A percentile compares a stretch with the other conserved stretches of the same genome.
These are phyloP conservation scores for Strongylocentrotus purpuratus DNA, from an alignment of 35 echinoderm and acorn worm species.

Conservation along the genomic window DNA sequence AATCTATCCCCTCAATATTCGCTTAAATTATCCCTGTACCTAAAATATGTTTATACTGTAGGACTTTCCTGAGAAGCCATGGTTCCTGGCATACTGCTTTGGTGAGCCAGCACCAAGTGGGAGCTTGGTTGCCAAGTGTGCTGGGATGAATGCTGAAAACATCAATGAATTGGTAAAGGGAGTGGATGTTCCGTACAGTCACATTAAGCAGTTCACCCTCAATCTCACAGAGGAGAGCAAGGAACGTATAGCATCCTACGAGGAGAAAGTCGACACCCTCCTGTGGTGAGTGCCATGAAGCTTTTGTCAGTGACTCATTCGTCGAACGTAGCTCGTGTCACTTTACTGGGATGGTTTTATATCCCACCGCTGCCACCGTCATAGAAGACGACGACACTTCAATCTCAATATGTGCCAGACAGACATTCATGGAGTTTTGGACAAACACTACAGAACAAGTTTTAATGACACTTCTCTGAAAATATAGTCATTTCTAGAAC, in stretches of 20 bases:
- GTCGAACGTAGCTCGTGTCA: slow-evolving; percentile 29
- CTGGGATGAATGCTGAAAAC: slow-evolving; percentile 62
- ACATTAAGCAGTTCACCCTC: slow-evolving; percentile 64
- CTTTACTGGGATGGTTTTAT: slow-evolving; percentile 93
- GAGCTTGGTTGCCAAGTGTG: slow-evolving; percentile 68
- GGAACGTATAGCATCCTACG: slow-evolving; percentile 73
- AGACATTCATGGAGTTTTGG: neutral
- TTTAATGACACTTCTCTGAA: neutral
- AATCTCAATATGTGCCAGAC: neutral
- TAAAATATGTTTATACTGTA: neutral
- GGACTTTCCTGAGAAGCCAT: slow-evolving; percentile 80
- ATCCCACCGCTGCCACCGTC: slow-evolving; percentile 86
- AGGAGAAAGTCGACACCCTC: slow-evolving; percentile 72
- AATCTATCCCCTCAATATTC: too few relatives aligned
- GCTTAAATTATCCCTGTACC: too few relatives aligned
- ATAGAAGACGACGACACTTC: too few relatives aligned
- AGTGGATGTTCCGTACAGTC: slow-evolving; percentile 73
- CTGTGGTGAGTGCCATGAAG: slow-evolving; percentile 75
- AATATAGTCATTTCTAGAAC: neutral
- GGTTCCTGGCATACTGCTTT: slow-evolving; percentile 92
- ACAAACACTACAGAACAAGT: neutral
- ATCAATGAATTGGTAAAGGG: slow-evolving; percentile 70
- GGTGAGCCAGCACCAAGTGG: slow-evolving; percentile 71
- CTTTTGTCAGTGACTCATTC: neutral
- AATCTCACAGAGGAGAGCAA: slow-evolving; percentile 65